Base-by-base conservation (phyloP, 2,797 vertebrate genomes). In the Sebastes ruberrimus region DNA sequence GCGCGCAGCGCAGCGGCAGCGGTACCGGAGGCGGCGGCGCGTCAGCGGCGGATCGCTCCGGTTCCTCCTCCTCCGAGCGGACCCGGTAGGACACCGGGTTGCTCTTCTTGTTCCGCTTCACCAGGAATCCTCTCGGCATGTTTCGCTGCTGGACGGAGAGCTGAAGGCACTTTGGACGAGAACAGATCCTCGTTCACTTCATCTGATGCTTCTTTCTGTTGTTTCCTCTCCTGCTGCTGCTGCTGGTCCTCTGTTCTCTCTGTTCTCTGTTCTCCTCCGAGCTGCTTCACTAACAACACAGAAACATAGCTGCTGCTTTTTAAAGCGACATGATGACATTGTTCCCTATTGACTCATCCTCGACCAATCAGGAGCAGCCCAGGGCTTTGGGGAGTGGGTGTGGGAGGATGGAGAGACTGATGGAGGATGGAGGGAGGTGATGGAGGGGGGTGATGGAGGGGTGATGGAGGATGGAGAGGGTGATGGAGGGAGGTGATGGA, bases 61-160 rank as follows among this genome's bases (percentile, higher is more conserved):
- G 88, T 7, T 94, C 93, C 32, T 95, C 95, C 22, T 96, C 96
- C 5, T 96, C 94, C 18, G 92, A 85, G 86, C 97, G 97, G 38
- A 96, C 93, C 81, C 97, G 95, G 94, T 99, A 98, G 0, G 97
- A 98, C 68, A 96, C 94, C 63, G 96, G 95, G 68, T 94, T 95
- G 79, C 95, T 88, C 87, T 96, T 97, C 91, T 94, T 96, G 95
- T 94, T 98, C 86, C 97, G 90, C 90, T 98, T 98, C 78, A 98
- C 97, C 88, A 98, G 88, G 89, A 99, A 98, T 65, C 97, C 97
- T 88, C 97, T 94, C 52, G 97, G 97, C 97, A 98, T 98, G 93
- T 93, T 95, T 35, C 74, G 80, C 79, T 11, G 63, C 27, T 38
- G 72, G 64, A 55, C 46, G 73, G 69, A 22, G 73, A 46, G 74